Conservation (phyloP, 2,113 vertebrate genomes). For the Pica pica region DNA sequence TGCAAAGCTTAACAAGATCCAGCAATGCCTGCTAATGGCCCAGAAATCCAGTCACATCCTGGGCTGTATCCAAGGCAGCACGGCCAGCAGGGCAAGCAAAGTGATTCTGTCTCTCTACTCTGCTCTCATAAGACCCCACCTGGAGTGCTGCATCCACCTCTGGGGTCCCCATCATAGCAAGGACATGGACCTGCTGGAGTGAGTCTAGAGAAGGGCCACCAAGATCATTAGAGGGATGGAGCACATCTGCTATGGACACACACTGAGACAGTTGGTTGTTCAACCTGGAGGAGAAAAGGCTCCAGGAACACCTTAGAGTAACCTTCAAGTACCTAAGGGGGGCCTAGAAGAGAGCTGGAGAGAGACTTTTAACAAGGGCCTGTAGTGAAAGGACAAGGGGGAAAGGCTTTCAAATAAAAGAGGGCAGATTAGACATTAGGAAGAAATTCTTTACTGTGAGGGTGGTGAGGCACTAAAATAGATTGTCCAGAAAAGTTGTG, state of each 20-base stretch:
- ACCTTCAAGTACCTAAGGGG: neutral
- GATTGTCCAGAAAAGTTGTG: neutral
- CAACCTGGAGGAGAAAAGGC: neutral
- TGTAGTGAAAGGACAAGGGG: neutral
- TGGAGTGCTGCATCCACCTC: neutral
- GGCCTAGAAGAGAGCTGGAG: neutral
- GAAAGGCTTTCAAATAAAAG: neutral
- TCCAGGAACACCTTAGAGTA: neutral
- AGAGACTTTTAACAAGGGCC: neutral
- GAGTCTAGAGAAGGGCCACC: neutral
- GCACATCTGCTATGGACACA: neutral
- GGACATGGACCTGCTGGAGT: neutral
- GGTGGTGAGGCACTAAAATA: neutral
- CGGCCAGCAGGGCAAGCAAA: neutral
- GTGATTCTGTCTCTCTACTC: neutral
- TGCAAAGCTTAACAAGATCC: neutral
- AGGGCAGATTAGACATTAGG: neutral
- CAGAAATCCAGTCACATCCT: neutral
- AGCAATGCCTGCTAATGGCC: neutral
- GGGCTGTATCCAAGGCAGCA: neutral
- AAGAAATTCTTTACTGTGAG: neutral
- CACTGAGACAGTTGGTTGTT: neutral
- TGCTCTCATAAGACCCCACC: neutral
- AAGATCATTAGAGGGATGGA: neutral
- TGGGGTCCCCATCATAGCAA: neutral